Evolutionary conservation across 2,888 invertebrate genomes (phyloP), one percentile per base, ranked within the genome.

Genomic region (Tryphoninae sp.): DNA sequence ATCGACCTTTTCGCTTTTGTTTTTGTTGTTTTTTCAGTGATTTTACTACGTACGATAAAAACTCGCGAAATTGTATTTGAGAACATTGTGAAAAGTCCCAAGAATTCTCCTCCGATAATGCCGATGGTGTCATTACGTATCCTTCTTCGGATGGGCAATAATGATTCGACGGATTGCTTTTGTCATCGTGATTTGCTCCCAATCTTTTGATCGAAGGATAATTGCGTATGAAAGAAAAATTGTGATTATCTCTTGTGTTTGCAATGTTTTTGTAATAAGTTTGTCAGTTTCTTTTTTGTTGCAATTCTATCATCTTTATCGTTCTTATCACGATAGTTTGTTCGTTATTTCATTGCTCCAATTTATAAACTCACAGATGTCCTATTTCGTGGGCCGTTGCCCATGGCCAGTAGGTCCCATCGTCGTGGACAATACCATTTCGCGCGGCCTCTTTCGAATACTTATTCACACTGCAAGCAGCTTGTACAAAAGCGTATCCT

Each of bases 331-430:
- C 22, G 19, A 19, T 9, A 6, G 22, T 58, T 58, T 58, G 11
- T 58, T 22, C 53, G 7, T 53, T 2, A 58, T 58, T 58, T 58
- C 58, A 3, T 22, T 58, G 11, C 7, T 8, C 16, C 2, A n/a
- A 53, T 53, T 13, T 22, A 58, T 58, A 19, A 16, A 58, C 58
- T 58, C 11, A 58, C 58, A 58, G 19, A 58, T 58, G 58, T 22
- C 22, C 58, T 2, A 58, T 0, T 58, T 58, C 58, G 9, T 58
- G 58, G 19, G 58, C 58, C 6, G 58, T 23, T 19, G 8, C 22
- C 11, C 16, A 22, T 58, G 58, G 9, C 9, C 22, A 58, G 58
- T 58, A 22, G 9, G 58, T 9, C 6, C 58, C 58, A 22, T 22
- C 58, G 58, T 58, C 58, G 22, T 58, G 22, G 22, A 58, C 23